Conservation (phyloP, 2,888 invertebrate species). For the Polyommatus icarus region DNA sequence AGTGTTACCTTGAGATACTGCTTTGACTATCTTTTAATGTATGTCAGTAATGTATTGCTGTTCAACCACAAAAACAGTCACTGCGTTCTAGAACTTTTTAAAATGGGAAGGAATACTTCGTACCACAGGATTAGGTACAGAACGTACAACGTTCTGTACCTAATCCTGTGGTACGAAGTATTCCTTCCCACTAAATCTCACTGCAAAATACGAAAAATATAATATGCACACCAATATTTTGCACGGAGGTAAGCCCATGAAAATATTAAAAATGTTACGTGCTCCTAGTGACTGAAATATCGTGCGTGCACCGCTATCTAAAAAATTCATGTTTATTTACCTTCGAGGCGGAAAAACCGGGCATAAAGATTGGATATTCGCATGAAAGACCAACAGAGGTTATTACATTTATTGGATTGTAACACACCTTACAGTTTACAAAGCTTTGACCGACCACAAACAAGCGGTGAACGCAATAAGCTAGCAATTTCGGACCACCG, state of each 20-base stretch:
- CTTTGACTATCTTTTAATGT: too few species aligned
- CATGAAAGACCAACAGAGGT: slow-evolving; percentile 45
- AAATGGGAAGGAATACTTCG: not conserved
- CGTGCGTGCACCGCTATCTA: not conserved
- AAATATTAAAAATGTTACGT: slow-evolving; percentile 9
- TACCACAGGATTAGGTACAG: not conserved
- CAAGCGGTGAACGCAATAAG: slow-evolving; percentile 72
- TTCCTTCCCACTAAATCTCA: not conserved
- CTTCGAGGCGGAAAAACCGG: not conserved
- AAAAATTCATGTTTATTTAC: slow-evolving; percentile 14
- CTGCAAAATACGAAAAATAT: slow-evolving; percentile 9
- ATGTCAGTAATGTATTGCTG: too few species aligned
- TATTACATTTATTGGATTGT: slow-evolving; percentile 59
- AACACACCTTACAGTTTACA: slow-evolving; percentile 62
- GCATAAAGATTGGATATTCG: not conserved
- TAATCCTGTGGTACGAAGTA: not conserved
- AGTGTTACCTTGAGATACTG: too few species aligned
- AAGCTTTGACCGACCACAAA: slow-evolving; percentile 72
- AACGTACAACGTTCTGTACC: not conserved
- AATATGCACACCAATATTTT: slow-evolving; percentile 5
- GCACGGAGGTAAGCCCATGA: slow-evolving; percentile 1
- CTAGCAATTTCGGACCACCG: slow-evolving; percentile 67
- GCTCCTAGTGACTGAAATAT: slow-evolving; percentile 16
- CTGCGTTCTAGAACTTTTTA: not conserved
- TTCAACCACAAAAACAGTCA: not conserved